These are phyloP conservation scores for Strigops habroptila DNA, from an alignment of 2,113 vertebrate genomes.

Conservation along the genomic window DNA sequence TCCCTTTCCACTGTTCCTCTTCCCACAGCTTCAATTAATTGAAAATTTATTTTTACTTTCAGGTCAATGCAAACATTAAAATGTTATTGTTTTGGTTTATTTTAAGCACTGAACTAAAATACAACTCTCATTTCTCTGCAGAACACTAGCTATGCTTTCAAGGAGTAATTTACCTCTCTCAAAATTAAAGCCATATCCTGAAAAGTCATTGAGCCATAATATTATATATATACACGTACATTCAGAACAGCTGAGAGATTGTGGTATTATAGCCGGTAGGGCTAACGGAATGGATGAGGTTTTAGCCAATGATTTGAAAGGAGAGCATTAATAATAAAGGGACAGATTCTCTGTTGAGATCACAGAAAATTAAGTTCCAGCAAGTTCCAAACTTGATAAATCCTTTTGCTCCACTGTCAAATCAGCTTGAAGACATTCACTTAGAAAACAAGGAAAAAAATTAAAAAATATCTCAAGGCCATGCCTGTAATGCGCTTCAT, in stretches of 20 bases:
- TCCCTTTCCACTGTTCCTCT: neutral
- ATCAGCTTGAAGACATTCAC: neutral
- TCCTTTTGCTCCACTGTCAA: neutral
- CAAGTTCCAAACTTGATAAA: neutral
- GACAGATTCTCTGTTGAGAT: neutral
- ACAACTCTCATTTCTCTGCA: neutral
- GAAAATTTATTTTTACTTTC: neutral
- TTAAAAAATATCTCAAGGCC: neutral
- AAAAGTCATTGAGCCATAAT: neutral
- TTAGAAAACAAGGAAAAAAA: neutral
- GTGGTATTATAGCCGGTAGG: neutral
- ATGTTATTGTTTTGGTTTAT: neutral
- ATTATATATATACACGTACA: neutral
- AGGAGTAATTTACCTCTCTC: neutral
- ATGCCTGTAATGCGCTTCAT: neutral
- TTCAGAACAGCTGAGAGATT: neutral
- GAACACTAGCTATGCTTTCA: neutral
- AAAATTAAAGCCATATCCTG: neutral
- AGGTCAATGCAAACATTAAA: neutral
- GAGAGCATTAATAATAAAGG: neutral
- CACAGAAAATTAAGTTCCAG: neutral
- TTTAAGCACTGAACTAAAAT: neutral
- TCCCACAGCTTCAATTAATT: neutral
- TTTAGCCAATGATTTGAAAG: conserved; percentile 15
- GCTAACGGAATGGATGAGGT: neutral